phyloP scores from a whole-genome alignment of 37 sponge, comb jelly and placozoan species.

The Halisarca cf. caerulea region DNA sequence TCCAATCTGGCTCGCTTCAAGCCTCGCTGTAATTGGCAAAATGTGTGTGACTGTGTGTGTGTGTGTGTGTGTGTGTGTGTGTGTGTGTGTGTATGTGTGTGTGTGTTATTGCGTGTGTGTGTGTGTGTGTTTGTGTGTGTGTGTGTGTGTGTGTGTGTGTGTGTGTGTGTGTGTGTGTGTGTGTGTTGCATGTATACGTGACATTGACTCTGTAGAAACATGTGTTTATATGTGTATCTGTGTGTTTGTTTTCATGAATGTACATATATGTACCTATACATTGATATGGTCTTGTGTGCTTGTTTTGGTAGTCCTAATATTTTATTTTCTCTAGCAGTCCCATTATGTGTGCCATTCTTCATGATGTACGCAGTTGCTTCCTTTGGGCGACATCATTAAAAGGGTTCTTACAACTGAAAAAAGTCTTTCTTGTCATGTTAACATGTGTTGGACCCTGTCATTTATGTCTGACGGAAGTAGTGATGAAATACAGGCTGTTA shows the following conservation, averaged over 20 bases:
- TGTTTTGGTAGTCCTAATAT: no score
- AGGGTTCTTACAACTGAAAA: conserved; percentile 59
- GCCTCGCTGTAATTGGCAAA: conserved; percentile 43
- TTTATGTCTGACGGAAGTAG: conserved; percentile 26
- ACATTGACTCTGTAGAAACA: no score
- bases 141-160: conserved; percentile 29
- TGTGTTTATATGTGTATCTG: no score
- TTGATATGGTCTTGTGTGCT: no score
- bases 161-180: no score
- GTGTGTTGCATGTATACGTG: no score
- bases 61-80: background rate
- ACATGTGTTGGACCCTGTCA: conserved; percentile 31
- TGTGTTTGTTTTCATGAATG: conserved; percentile 23
- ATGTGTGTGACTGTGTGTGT: conserved; percentile 13
- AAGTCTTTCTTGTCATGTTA: background rate
- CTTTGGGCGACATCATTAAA: conserved; percentile 70
- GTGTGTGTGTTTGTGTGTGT: conserved; percentile 32
- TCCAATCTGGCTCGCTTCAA: conserved; percentile 69
- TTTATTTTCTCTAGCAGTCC: no score
- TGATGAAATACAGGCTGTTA: conserved; percentile 64
- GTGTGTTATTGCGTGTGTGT: background rate
- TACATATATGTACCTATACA: background rate
- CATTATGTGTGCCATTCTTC: background rate
- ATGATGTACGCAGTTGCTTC: conserved; percentile 22
- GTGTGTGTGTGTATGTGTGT: background rate